phyloP scores from a whole-genome alignment of 2,888 invertebrate species.

The Eucera pruinosa region DNA sequence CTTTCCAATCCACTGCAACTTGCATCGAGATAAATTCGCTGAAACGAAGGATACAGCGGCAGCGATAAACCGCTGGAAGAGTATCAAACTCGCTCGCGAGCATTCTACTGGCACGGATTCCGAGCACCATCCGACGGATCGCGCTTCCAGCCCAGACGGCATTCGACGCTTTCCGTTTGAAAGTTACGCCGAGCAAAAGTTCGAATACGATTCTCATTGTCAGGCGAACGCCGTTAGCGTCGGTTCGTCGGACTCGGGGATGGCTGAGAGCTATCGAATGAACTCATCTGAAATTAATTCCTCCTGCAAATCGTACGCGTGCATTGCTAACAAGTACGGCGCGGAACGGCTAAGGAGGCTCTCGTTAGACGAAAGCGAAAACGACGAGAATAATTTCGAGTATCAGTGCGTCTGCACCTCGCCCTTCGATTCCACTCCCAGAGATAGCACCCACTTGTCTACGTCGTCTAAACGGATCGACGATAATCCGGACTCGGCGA shows the following conservation, averaged over 20 bases:
- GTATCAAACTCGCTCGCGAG: not conserved
- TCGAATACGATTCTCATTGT: too few species aligned
- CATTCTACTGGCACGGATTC: not conserved
- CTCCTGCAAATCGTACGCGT: constrained; percentile 73
- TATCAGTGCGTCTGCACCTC: constrained; percentile 90
- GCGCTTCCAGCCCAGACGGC: not conserved
- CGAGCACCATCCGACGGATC: not conserved
- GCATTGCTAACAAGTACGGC: constrained; percentile 61
- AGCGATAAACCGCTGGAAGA: constrained; percentile 1
- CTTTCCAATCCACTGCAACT: constrained; percentile 9
- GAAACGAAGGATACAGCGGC: not conserved
- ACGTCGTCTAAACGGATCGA: constrained; percentile 81
- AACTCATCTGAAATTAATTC: constrained; percentile 78
- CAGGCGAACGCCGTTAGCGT: constrained; percentile 65
- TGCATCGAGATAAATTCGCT: not conserved
- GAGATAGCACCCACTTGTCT: constrained; percentile 87
- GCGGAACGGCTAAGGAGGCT: constrained; percentile 52
- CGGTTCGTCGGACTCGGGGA: constrained; percentile 91
- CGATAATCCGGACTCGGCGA: constrained; percentile 23
- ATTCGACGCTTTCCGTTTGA: not conserved
- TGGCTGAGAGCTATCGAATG: constrained; percentile 91
- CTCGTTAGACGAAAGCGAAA: constrained; percentile 80
- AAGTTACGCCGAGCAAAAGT: too few species aligned
- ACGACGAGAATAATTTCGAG: constrained; percentile 86
- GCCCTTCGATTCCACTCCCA: constrained; percentile 90